Conservation (phyloP, 2,797 vertebrate genomes). For the Enteromius unitaeniatus region DNA sequence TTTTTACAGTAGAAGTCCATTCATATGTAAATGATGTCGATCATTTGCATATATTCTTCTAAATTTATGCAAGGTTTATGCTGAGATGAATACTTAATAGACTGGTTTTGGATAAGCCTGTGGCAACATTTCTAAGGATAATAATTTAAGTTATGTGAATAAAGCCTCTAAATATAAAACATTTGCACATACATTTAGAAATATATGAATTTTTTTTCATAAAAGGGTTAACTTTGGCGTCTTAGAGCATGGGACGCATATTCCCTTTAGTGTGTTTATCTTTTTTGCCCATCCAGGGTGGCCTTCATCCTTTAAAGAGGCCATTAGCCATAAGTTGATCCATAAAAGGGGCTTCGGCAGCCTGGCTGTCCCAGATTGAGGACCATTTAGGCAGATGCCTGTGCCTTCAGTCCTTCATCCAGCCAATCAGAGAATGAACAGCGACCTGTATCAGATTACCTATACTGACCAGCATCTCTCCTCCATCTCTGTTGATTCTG, state of each 20-base stretch:
- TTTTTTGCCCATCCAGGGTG: conserved; percentile 16
- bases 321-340: conserved; percentile 17
- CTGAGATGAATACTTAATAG: conserved; percentile 27
- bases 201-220: background rate
- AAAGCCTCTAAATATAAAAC: background rate
- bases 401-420: conserved; percentile 17
- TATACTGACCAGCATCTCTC: conserved; percentile 14
- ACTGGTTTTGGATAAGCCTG: conserved; percentile 20
- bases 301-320: conserved; percentile 50
- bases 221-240: background rate
- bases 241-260: background rate
- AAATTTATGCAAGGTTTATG: conserved; percentile 22
- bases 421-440: conserved; percentile 1
- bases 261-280: background rate
- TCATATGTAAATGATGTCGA: conserved; percentile 31
- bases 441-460: conserved; percentile 6
- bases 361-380: conserved; percentile 18
- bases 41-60: conserved; percentile 35
- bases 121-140: background rate
- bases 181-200: background rate
- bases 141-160: background rate
- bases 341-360: conserved; percentile 4
- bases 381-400: conserved; percentile 10
- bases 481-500: conserved; percentile 1
- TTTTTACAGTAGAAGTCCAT: conserved; percentile 26